Evolutionary conservation across 2,888 invertebrate species (phyloP).

Genomic region (Torymus auratus): DNA sequence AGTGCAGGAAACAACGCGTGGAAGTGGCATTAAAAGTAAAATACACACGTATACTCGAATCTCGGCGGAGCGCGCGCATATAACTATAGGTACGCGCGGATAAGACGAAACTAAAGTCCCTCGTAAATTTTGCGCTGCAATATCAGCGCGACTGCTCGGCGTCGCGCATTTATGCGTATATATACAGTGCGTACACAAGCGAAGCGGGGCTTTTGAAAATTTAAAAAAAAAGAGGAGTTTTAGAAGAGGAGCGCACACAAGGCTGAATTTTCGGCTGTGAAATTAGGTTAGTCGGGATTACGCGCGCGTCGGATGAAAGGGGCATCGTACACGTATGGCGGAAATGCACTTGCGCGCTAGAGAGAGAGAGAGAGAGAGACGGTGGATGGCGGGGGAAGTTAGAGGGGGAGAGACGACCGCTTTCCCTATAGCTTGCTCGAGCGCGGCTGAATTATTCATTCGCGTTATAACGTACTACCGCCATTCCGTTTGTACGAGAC

Average conservation of each 20-base stretch:
- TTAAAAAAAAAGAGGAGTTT: conserved; percentile 1
- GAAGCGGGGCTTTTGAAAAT: conserved; percentile 1
- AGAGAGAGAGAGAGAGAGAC: neutral
- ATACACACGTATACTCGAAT: neutral
- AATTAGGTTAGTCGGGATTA: conserved; percentile 35
- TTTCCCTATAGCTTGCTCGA: too few relatives aligned
- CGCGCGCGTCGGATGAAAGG: neutral
- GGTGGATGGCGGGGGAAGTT: too few relatives aligned
- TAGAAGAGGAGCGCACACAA: neutral
- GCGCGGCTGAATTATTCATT: conserved; percentile 49
- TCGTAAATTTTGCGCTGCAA: conserved; percentile 32
- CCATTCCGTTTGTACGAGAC: conserved; percentile 15
- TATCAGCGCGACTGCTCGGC: neutral
- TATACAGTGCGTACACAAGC: neutral
- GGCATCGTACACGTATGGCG: neutral
- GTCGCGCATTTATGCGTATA: too few relatives aligned
- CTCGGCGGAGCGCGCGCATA: neutral
- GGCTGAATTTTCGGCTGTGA: neutral
- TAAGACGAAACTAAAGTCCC: conserved; percentile 22
- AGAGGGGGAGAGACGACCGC: too few relatives aligned
- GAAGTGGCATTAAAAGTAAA: conserved; percentile 9
- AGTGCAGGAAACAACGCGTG: too few relatives aligned
- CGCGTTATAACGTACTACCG: conserved; percentile 43
- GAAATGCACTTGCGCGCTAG: neutral
- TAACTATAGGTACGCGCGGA: neutral